Evolutionary conservation across 2,888 invertebrate genomes (phyloP).

Genomic region (Platycheirus albimanus): DNA sequence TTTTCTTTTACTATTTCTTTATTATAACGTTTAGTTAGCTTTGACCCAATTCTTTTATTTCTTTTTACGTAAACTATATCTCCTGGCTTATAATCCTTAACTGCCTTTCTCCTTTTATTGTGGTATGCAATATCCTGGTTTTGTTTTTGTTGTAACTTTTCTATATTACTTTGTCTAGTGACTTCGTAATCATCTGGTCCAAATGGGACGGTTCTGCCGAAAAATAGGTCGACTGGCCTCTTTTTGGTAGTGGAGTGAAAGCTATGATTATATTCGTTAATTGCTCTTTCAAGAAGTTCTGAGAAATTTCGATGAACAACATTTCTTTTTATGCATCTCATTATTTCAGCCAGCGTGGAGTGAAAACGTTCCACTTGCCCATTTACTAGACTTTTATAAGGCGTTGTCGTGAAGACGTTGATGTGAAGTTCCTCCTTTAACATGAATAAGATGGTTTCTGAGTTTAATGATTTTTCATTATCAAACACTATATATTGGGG

Average conservation of each 20-base stretch:
- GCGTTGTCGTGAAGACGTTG: slow-evolving; percentile 32
- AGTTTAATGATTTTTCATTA: slow-evolving; percentile 2
- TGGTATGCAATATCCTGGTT: slow-evolving; percentile 43
- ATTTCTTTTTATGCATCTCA: slow-evolving; percentile 19
- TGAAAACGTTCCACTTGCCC: slow-evolving; percentile 28
- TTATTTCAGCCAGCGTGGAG: slow-evolving; percentile 38
- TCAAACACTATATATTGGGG: neutral
- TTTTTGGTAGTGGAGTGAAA: slow-evolving; percentile 54
- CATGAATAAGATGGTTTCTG: slow-evolving; percentile 18
- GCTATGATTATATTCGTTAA: slow-evolving; percentile 27
- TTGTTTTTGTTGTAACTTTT: slow-evolving; percentile 52
- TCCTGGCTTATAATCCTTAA: slow-evolving; percentile 41
- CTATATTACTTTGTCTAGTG: slow-evolving; percentile 32
- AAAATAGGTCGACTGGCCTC: slow-evolving; percentile 55
- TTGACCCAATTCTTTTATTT: slow-evolving; percentile 51
- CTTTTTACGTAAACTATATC: slow-evolving; percentile 31
- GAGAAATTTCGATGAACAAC: slow-evolving; percentile 4
- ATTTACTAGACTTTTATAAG: slow-evolving; percentile 45
- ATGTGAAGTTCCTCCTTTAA: slow-evolving; percentile 33
- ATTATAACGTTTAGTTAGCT: slow-evolving; percentile 41
- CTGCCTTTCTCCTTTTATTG: slow-evolving; percentile 45
- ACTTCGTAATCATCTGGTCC: slow-evolving; percentile 16
- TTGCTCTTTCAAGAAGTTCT: slow-evolving; percentile 25
- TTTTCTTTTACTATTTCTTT: slow-evolving; percentile 61
- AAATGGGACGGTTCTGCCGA: slow-evolving; percentile 26